These are phyloP conservation scores for Premnoplex brunnescens DNA, from an alignment of 2,797 vertebrate species.

Conservation along the genomic window DNA sequence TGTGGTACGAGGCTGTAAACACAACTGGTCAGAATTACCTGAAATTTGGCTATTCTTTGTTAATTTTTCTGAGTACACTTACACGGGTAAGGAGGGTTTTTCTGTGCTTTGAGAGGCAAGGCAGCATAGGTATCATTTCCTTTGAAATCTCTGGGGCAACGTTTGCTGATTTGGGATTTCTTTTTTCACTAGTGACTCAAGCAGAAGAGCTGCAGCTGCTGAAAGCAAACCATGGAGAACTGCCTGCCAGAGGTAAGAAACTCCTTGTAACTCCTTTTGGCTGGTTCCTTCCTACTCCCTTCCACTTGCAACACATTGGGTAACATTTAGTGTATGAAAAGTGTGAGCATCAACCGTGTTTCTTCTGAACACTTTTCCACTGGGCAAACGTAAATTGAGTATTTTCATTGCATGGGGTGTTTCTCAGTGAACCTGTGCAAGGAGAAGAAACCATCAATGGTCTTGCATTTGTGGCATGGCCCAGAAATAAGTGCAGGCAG, in stretches of 20 bases:
- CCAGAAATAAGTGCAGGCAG: background rate
- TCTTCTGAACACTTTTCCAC: background rate
- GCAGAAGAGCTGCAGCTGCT: constrained; percentile 57
- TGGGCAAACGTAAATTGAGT: background rate
- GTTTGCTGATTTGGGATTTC: background rate
- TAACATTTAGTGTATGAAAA: background rate
- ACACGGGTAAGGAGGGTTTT: background rate
- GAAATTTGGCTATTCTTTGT: background rate
- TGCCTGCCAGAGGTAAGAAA: constrained; percentile 59
- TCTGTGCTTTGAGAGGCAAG: background rate
- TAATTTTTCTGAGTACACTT: background rate
- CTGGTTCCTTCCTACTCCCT: background rate
- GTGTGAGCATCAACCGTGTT: background rate
- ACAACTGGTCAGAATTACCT: background rate
- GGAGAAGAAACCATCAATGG: background rate
- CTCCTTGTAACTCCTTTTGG: constrained; percentile 13
- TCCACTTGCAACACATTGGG: background rate
- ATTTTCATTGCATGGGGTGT: background rate
- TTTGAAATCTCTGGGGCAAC: background rate
- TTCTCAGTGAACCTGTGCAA: background rate
- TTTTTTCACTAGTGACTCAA: constrained; percentile 69
- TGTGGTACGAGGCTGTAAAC: background rate
- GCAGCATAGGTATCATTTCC: background rate
- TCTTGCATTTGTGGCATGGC: background rate
- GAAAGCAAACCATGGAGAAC: constrained; percentile 28